These are phyloP conservation scores for Oligia strigilis DNA, from an alignment of 2,888 invertebrate species.

Conservation along the genomic window DNA sequence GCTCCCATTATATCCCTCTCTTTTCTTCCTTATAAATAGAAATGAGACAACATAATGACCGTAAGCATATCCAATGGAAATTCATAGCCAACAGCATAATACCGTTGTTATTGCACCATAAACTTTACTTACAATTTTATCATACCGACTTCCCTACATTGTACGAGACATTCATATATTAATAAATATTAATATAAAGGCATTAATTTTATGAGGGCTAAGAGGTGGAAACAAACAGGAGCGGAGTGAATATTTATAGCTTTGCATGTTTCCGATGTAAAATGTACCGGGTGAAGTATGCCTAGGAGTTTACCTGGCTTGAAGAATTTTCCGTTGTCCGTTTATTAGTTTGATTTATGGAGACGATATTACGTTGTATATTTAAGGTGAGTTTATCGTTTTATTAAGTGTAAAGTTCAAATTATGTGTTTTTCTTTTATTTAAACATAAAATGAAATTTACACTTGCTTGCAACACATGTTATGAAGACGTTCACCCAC, in stretches of 20 bases:
- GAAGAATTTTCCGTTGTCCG: slow-evolving; percentile 70
- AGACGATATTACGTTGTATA: slow-evolving; percentile 63
- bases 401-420: not conserved
- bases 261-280: slow-evolving; percentile 80
- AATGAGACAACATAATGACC: slow-evolving; percentile 67
- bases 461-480: not conserved
- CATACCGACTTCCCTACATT: slow-evolving; percentile 80
- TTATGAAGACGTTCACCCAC: no score
- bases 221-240: slow-evolving; percentile 85
- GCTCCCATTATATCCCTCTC: slow-evolving; percentile 55
- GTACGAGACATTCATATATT: slow-evolving; percentile 82
- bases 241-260: slow-evolving; percentile 88
- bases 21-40: slow-evolving; percentile 53
- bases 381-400: slow-evolving; percentile 38
- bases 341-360: slow-evolving; percentile 71
- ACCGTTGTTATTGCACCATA: slow-evolving; percentile 84
- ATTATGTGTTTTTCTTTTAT: not conserved
- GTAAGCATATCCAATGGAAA: slow-evolving; percentile 74
- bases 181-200: slow-evolving; percentile 88
- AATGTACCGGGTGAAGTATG: slow-evolving; percentile 74
- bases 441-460: not conserved
- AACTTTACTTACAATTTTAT: slow-evolving; percentile 87
- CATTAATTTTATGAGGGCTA: slow-evolving; percentile 89
- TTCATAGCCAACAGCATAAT: slow-evolving; percentile 79
- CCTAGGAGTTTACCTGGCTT: slow-evolving; percentile 57